A percentile compares a stretch with the other conserved stretches of the same genome.
phyloP scores from a whole-genome alignment of 2,797 vertebrate species.

The Neopelma chrysocephalum region DNA sequence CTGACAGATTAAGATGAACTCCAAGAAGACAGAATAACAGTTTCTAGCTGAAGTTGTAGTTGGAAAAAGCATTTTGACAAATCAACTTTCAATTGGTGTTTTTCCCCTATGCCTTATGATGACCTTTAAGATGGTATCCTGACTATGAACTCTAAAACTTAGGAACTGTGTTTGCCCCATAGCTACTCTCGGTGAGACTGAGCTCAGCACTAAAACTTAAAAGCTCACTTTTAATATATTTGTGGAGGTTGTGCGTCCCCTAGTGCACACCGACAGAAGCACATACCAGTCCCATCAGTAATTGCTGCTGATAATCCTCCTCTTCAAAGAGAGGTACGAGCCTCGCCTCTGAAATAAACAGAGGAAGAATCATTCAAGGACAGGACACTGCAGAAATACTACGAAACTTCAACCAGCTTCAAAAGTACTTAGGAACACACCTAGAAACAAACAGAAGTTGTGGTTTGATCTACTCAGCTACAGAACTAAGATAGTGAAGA shows the following conservation, averaged over 20 bases:
- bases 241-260: neutral
- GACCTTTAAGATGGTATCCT: neutral
- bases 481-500: neutral
- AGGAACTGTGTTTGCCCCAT: neutral
- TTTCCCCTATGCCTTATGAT: neutral
- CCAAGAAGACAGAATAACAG: neutral
- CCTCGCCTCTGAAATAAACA: slow-evolving; percentile 82
- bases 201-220: neutral
- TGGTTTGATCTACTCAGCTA: neutral
- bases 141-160: neutral
- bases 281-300: slow-evolving; percentile 91
- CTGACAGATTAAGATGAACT: neutral
- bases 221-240: neutral
- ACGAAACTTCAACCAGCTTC: neutral
- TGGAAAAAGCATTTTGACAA: neutral
- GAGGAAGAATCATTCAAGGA: neutral
- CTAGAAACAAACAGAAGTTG: neutral
- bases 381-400: neutral
- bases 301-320: slow-evolving; percentile 88
- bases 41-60: neutral
- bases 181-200: neutral
- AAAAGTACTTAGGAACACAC: neutral
- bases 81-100: neutral
- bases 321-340: slow-evolving; percentile 89
- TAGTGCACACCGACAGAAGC: neutral